Evolutionary conservation across 2,888 invertebrate species (phyloP), one percentile per base, ranked within the genome.

Genomic region (Glaucopsyche alexis): DNA sequence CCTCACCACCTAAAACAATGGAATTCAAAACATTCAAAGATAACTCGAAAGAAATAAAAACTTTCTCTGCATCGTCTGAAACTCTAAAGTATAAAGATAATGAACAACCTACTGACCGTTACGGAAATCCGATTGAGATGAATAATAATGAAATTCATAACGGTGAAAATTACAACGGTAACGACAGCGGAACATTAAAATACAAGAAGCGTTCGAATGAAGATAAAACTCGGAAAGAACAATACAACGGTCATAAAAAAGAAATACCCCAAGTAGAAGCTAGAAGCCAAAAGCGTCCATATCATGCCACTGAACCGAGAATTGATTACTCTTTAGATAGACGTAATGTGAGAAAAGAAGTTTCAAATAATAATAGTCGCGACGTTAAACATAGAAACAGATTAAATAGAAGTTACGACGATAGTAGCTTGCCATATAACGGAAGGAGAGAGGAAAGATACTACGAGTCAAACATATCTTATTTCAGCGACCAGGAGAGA

Each of bases 11-110:
- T 40, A 85, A 90, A 11, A 91, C 92, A 82, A 91, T 93, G 91
- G 93, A 93, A 79, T 93, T 93, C 55, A 93, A 93, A 84, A 93
- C 93, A 2, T 93, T 93, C 74, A 93, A 93, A 82, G 93, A 93
- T 74, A 91, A 82, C 75, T 89, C 92, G 55, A 93, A 93, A 79
- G 93, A 93, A 81, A 84, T 93, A 2, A 91, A 93, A 84, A 86
- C 90, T 67, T 93, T 93, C 79, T 92, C 93, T 66, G 93, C 92
- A 40, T 93, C 93, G 73, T 93, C 93, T 64, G 93, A 93, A 82
- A 93, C 93, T 5, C 80, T 93, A 38, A 93, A 92, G 77, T 92
- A 93, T 80, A 92, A 92, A 85, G 92, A 93, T 71, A 87, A 87
- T 75, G 91, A 91, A 72, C 88, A 84, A 74, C 82, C 82, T 19